A percentile compares a stretch with the other conserved stretches of the same genome.
These are phyloP conservation scores for Onchidella celtica DNA, from an alignment of 2,888 invertebrate genomes.

Conservation along the genomic window DNA sequence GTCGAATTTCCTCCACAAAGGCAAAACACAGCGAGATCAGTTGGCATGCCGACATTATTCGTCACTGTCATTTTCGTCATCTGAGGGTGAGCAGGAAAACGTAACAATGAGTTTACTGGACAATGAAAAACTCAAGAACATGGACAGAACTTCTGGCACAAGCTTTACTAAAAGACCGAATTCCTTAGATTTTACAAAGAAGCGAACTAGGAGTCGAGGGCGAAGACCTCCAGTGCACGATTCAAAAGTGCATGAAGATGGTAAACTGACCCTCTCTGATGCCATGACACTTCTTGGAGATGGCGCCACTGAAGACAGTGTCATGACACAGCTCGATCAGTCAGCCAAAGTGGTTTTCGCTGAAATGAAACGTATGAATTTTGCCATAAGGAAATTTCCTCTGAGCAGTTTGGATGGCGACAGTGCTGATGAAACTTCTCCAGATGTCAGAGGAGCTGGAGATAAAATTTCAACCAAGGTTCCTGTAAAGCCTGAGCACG, in stretches of 20 bases:
- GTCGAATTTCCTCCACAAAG: constrained; percentile 1
- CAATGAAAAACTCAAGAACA: neutral
- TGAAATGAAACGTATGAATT: constrained; percentile 40
- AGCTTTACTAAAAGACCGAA: neutral
- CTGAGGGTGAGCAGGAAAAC: neutral
- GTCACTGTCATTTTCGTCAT: neutral
- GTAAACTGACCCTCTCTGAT: constrained; percentile 14
- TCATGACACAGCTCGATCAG: neutral
- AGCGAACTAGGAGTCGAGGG: constrained; percentile 21
- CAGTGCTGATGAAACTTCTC: neutral
- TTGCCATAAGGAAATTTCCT: constrained; percentile 64
- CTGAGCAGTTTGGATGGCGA: constrained; percentile 59
- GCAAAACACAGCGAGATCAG: neutral
- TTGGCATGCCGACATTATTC: constrained; percentile 1
- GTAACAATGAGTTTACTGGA: neutral
- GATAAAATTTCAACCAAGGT: neutral
- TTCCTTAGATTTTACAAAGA: constrained; percentile 34
- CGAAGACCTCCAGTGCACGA: constrained; percentile 8
- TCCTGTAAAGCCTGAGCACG: neutral
- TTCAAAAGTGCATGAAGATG: neutral
- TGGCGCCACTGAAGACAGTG: constrained; percentile 23
- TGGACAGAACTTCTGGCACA: neutral
- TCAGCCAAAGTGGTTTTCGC: constrained; percentile 17
- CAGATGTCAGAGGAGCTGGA: neutral
- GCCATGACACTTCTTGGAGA: constrained; percentile 38